These are phyloP conservation scores for Myotis daubentonii DNA, from an alignment of 2,797 vertebrate species.

Conservation along the genomic window DNA sequence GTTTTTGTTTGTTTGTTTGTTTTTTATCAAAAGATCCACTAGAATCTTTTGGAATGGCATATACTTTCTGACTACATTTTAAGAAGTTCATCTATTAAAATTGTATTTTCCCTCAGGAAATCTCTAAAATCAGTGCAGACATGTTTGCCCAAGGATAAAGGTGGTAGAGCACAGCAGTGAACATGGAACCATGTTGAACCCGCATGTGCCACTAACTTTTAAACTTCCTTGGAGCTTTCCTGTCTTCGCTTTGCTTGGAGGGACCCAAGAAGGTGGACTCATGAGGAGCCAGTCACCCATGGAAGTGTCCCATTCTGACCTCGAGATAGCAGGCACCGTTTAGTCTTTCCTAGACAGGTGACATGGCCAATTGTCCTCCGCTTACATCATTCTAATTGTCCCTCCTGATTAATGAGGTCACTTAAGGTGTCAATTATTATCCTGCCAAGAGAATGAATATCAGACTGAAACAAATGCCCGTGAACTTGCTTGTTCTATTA, in stretches of 20 bases:
- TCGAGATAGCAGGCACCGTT: constrained; percentile 73
- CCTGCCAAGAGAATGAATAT: constrained; percentile 72
- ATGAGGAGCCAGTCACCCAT: constrained; percentile 71
- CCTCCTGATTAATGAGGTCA: constrained; percentile 82
- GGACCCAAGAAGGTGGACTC: not conserved
- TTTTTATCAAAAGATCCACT: not conserved
- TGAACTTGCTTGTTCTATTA: constrained; percentile 75
- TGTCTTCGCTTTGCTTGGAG: not conserved
- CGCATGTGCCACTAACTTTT: not conserved
- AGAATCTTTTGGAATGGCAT: not conserved
- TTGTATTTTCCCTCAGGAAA: not conserved
- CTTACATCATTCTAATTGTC: constrained; percentile 77
- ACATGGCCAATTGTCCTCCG: constrained; percentile 49
- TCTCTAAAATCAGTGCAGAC: too few species aligned
- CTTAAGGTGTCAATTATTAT: constrained; percentile 76
- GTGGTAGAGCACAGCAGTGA: not conserved
- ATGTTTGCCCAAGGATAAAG: not conserved
- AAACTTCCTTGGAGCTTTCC: not conserved
- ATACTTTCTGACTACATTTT: not conserved
- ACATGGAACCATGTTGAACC: not conserved
- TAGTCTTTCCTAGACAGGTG: constrained; percentile 48
- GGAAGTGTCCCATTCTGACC: constrained; percentile 58
- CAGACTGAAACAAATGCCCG: constrained; percentile 61
- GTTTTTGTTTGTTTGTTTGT: too few species aligned
- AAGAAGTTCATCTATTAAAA: not conserved